A percentile compares a stretch with the other conserved stretches of the same genome.
Evolutionary conservation across 2,113 vertebrate species (phyloP).

Genomic region (Corythaeola cristata): DNA sequence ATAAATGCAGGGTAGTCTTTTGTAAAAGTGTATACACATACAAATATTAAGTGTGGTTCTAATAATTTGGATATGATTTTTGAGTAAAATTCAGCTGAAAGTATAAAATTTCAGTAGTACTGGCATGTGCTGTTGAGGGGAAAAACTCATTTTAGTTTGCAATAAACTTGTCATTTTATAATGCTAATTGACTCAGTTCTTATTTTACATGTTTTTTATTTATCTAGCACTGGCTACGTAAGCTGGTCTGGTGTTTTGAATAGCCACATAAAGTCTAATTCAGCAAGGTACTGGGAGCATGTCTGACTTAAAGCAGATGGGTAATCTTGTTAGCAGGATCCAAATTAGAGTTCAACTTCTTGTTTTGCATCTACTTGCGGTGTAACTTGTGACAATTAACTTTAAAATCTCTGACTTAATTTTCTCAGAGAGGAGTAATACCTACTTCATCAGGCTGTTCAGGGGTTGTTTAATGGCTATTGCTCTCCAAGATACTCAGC

Average conservation of each 20-base stretch:
- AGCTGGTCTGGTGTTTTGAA: background rate
- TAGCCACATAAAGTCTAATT: background rate
- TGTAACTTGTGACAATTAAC: background rate
- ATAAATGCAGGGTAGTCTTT: background rate
- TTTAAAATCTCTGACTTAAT: background rate
- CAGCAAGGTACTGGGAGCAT: background rate
- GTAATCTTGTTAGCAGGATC: background rate
- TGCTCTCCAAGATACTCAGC: background rate
- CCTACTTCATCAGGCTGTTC: background rate
- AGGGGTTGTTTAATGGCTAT: background rate
- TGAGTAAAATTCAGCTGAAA: background rate
- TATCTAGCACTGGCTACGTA: background rate
- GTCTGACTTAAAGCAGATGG: background rate
- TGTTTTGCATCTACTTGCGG: background rate
- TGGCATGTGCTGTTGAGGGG: background rate
- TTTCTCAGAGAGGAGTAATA: background rate
- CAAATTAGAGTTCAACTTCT: background rate
- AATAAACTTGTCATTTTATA: constrained; percentile 53
- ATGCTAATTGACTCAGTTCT: background rate
- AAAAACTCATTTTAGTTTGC: background rate
- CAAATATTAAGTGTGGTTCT: background rate
- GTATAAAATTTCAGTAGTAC: background rate
- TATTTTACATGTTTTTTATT: background rate
- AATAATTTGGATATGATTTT: background rate
- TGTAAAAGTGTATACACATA: background rate